Percentiles rank a stretch among this genome's conserved stretches.
Conservation (phyloP, 2,797 vertebrate genomes). For the Octomys mimax region DNA sequence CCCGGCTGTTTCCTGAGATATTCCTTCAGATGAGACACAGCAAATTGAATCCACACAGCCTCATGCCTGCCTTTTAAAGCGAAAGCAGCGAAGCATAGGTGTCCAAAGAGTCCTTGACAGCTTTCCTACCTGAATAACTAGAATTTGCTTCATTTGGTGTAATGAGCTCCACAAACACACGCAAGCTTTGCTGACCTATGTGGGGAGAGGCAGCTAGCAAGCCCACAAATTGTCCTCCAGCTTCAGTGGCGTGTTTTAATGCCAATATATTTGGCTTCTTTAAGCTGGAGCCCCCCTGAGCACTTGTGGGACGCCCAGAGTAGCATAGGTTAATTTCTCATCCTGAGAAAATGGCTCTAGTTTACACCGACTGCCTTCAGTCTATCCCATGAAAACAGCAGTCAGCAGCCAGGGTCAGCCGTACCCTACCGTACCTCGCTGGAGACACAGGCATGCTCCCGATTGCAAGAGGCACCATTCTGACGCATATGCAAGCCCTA, state of each 20-base stretch:
- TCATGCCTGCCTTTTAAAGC: neutral
- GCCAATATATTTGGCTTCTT: neutral
- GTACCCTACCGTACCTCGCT: neutral
- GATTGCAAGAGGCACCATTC: rapidly evolving
- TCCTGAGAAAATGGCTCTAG: neutral
- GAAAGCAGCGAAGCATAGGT: neutral
- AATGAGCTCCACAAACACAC: neutral
- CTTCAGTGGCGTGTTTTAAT: neutral
- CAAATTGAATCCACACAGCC: neutral
- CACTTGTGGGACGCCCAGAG: neutral
- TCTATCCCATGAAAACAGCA: neutral
- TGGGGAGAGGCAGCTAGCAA: neutral
- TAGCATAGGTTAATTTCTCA: neutral
- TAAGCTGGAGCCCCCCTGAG: neutral
- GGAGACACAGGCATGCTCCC: neutral
- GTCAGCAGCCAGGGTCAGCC: neutral
- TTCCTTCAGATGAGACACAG: neutral
- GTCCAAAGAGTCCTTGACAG: no score
- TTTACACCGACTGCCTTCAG: neutral
- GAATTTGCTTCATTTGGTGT: neutral
- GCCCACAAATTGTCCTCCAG: neutral
- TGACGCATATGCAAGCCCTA: neutral
- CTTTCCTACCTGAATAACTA: neutral
- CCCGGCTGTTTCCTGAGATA: neutral
- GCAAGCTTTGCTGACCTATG: neutral